These are phyloP conservation scores for Stylophora pistillata DNA, from an alignment of 64 coral and sea anemone species.

Conservation along the genomic window DNA sequence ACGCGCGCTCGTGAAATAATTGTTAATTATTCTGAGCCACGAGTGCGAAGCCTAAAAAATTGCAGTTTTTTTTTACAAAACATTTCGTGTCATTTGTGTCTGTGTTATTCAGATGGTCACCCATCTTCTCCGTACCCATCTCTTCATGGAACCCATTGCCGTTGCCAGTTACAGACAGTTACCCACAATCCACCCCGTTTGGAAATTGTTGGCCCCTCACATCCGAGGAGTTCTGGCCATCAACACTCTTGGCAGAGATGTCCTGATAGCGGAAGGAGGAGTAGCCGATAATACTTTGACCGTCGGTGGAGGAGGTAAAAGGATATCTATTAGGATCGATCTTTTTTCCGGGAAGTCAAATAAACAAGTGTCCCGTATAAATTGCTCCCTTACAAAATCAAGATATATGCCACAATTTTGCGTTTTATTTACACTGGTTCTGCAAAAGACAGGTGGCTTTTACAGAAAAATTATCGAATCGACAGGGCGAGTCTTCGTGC, in stretches of 20 bases:
- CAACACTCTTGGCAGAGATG: conserved; percentile 74
- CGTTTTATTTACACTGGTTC: too few relatives aligned
- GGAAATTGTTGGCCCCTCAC: conserved; percentile 80
- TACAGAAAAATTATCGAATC: too few relatives aligned
- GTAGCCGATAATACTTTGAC: conserved; percentile 28
- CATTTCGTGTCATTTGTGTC: background rate
- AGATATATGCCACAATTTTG: too few relatives aligned
- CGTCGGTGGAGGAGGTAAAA: conserved; percentile 34
- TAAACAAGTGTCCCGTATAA: too few relatives aligned
- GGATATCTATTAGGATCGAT: too few relatives aligned
- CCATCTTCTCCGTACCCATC: conserved; percentile 77
- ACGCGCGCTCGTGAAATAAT: too few relatives aligned
- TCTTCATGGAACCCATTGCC: conserved; percentile 83
- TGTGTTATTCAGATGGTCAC: conserved; percentile 62
- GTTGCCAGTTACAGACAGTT: conserved; percentile 76
- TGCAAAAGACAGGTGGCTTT: too few relatives aligned
- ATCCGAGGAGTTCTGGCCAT: conserved; percentile 77
- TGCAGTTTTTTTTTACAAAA: background rate
- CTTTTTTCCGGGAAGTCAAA: too few relatives aligned
- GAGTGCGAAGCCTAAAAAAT: background rate
- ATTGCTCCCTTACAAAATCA: too few relatives aligned
- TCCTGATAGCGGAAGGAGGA: conserved; percentile 58
- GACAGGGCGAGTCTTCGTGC: too few relatives aligned
- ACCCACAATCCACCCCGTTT: conserved; percentile 86
- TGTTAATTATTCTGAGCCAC: too few relatives aligned